Conservation (phyloP, 2,888 invertebrate species). For the Caenorhabditis sp. region DNA sequence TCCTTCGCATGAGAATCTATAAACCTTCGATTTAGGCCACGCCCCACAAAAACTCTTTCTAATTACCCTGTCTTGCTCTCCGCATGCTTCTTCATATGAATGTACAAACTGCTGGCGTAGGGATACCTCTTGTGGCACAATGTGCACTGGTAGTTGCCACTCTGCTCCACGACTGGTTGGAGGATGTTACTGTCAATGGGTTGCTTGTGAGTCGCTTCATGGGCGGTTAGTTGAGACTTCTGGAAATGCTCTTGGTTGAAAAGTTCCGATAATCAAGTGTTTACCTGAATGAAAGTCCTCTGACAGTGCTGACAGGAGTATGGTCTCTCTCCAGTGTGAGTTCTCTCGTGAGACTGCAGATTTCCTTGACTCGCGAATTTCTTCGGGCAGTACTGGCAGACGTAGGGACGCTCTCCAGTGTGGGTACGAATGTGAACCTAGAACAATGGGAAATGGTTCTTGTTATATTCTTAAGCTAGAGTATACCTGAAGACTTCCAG, state of each 20-base stretch:
- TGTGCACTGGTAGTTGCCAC: constrained; percentile 73
- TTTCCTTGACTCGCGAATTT: constrained; percentile 83
- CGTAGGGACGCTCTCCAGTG: constrained; percentile 32
- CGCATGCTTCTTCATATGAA: constrained; percentile 83
- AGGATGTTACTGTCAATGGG: not conserved
- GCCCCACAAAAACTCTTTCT: constrained; percentile 1
- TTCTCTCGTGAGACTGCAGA: constrained; percentile 82
- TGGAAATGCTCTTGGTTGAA: constrained; percentile 55
- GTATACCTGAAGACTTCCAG: constrained; percentile 82
- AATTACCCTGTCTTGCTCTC: constrained; percentile 80
- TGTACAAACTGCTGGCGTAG: constrained; percentile 81
- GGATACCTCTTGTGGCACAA: constrained; percentile 82
- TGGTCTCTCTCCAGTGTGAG: constrained; percentile 83
- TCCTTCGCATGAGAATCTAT: constrained; percentile 76
- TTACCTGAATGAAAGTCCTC: constrained; percentile 80
- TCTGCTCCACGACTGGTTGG: constrained; percentile 2
- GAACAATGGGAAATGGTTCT: too few species aligned
- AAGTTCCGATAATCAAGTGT: not conserved
- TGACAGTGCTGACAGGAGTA: constrained; percentile 81
- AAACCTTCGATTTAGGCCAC: constrained; percentile 54
- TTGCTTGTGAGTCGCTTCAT: constrained; percentile 74
- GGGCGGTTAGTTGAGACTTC: constrained; percentile 83
- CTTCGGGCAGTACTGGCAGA: constrained; percentile 65
- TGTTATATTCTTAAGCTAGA: too few species aligned
- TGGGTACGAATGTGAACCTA: constrained; percentile 78